phyloP scores from a whole-genome alignment of 2,113 vertebrate genomes.

The Eurystomus gularis region DNA sequence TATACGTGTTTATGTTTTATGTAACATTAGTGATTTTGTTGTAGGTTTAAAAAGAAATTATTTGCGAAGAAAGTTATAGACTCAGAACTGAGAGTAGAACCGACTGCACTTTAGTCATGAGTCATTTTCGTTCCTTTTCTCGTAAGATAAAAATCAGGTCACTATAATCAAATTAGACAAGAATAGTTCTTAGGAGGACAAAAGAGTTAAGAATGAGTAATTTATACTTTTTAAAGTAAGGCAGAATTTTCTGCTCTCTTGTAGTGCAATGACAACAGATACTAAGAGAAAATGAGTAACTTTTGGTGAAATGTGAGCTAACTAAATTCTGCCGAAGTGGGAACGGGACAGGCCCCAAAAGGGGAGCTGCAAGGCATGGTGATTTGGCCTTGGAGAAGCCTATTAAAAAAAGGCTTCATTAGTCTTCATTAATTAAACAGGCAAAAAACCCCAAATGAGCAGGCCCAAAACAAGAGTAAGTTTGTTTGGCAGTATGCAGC shows the following conservation, averaged over 20 bases:
- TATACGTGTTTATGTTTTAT: neutral
- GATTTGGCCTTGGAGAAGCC: neutral
- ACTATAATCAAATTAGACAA: conserved; percentile 59
- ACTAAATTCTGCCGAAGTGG: neutral
- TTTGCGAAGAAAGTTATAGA: conserved; percentile 7
- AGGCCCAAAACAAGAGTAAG: conserved; percentile 3
- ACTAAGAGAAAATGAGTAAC: conserved; percentile 4
- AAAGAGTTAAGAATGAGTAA: conserved; percentile 60
- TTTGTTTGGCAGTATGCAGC: neutral
- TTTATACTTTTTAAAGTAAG: conserved; percentile 56
- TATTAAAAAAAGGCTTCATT: neutral
- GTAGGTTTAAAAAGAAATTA: neutral
- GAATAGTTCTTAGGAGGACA: conserved; percentile 39
- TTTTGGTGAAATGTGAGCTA: conserved; percentile 38
- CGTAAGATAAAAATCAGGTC: conserved; percentile 59
- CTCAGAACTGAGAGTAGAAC: neutral
- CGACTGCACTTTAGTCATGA: conserved; percentile 1
- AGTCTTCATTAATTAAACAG: conserved; percentile 39
- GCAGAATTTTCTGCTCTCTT: conserved; percentile 48
- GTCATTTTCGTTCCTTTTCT: conserved; percentile 43
- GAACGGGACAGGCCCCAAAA: neutral
- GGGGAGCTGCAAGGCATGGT: neutral
- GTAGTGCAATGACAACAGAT: neutral
- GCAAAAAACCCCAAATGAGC: neutral
- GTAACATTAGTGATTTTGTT: neutral